These are phyloP conservation scores for Brenthis ino DNA, from an alignment of 2,888 invertebrate genomes.

Conservation along the genomic window DNA sequence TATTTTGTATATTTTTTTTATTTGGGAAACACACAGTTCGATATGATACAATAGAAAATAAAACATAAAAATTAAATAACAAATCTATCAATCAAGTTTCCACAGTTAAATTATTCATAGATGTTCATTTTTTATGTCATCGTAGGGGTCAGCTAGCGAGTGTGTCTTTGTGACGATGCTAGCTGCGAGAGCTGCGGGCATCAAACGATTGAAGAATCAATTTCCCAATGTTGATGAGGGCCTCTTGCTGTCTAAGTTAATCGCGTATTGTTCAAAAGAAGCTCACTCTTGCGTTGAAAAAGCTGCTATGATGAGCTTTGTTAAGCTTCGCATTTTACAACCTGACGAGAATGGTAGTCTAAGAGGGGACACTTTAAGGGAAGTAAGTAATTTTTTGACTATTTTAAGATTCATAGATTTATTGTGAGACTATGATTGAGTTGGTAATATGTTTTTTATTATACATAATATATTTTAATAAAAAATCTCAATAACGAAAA, in stretches of 20 bases:
- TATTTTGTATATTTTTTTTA: too few species aligned
- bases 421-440: too few species aligned
- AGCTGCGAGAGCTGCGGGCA: conserved; percentile 94
- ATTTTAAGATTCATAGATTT: conserved; percentile 5
- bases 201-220: conserved; percentile 91
- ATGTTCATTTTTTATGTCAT: conserved; percentile 2
- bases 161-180: conserved; percentile 95
- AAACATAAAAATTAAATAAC: too few species aligned
- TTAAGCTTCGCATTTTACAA: conserved; percentile 93
- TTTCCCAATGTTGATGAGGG: conserved; percentile 95
- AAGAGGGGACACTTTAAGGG: conserved; percentile 89
- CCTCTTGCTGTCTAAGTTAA: conserved; percentile 93
- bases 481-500: background rate
- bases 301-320: conserved; percentile 96
- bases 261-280: conserved; percentile 95
- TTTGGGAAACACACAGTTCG: too few species aligned
- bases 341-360: conserved; percentile 92
- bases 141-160: conserved; percentile 96
- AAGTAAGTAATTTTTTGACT: conserved; percentile 77
- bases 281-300: conserved; percentile 97
- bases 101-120: too few species aligned
- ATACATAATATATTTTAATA: too few species aligned
- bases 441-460: too few species aligned
- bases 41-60: too few species aligned
- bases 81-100: too few species aligned